Conservation (phyloP, 2,888 invertebrate species). For the Hipparchia semele region DNA sequence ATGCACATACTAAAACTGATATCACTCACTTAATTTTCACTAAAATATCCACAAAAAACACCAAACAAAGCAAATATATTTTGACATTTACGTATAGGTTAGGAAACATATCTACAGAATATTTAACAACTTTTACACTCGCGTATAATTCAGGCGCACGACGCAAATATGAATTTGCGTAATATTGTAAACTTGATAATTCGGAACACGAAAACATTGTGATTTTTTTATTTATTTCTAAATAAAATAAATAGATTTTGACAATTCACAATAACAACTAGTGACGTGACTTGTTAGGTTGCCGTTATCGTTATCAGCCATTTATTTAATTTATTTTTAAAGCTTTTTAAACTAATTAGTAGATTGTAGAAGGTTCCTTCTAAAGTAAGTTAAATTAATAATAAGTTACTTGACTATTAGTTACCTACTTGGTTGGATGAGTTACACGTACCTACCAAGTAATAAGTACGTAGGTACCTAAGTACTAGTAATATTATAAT, state of each 20-base stretch:
- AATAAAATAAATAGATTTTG: constrained; percentile 43
- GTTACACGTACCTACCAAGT: too few relatives aligned
- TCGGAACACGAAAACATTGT: constrained; percentile 3
- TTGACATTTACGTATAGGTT: constrained; percentile 39
- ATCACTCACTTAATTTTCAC: constrained; percentile 8
- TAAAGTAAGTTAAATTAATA: too few relatives aligned
- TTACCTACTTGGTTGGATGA: too few relatives aligned
- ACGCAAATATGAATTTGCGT: constrained; percentile 9
- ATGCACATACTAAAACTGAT: constrained; percentile 19
- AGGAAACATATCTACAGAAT: constrained; percentile 29
- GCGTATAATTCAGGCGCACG: not conserved
- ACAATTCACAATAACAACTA: constrained; percentile 48
- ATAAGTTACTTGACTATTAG: too few relatives aligned
- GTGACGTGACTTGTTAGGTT: constrained; percentile 35
- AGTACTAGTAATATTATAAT: too few relatives aligned
- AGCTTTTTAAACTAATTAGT: too few relatives aligned
- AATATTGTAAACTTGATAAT: not conserved
- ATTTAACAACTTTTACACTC: constrained; percentile 11
- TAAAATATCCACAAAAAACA: constrained; percentile 20
- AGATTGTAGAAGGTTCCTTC: too few relatives aligned
- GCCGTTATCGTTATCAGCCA: constrained; percentile 7
- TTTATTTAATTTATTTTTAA: not conserved
- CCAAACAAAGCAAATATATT: constrained; percentile 30
- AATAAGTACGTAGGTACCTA: too few relatives aligned
- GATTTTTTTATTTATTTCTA: constrained; percentile 33